Evolutionary conservation across 2,797 vertebrate genomes (phyloP).

Genomic region (Catostomus latipinnis): DNA sequence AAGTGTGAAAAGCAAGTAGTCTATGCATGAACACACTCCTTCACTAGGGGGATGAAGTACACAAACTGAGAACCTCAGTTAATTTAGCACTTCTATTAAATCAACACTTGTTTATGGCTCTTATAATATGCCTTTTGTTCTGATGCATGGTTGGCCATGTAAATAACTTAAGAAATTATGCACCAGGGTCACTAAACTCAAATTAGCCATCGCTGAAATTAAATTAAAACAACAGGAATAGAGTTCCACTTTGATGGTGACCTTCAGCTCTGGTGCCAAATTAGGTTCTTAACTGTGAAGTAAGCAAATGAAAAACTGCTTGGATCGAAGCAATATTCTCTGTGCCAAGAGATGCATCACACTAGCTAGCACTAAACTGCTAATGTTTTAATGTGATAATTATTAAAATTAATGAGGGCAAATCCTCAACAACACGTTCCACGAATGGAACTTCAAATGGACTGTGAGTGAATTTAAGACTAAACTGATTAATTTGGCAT

Average conservation of each 20-base stretch:
- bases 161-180: conserved; percentile 27
- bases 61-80: conserved; percentile 3
- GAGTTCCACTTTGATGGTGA: conserved; percentile 57
- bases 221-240: conserved; percentile 63
- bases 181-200: conserved; percentile 58
- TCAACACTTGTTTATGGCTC: conserved; percentile 17
- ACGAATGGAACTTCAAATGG: conserved; percentile 24
- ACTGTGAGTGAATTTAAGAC: conserved; percentile 30
- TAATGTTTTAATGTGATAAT: conserved; percentile 62
- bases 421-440: conserved; percentile 42
- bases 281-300: conserved; percentile 66
- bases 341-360: conserved; percentile 53
- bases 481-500: conserved; percentile 30
- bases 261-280: conserved; percentile 64
- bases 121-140: conserved; percentile 13
- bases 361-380: conserved; percentile 42
- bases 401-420: conserved; percentile 59
- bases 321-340: conserved; percentile 45
- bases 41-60: not conserved
- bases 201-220: conserved; percentile 55
- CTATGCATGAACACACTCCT: too few relatives aligned
- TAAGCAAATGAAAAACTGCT: conserved; percentile 61
- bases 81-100: conserved; percentile 8
- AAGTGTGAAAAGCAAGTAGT: too few relatives aligned
- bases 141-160: conserved; percentile 32